Base-by-base conservation (phyloP, 2,888 invertebrate species). In the Pilophorus perplexus region DNA sequence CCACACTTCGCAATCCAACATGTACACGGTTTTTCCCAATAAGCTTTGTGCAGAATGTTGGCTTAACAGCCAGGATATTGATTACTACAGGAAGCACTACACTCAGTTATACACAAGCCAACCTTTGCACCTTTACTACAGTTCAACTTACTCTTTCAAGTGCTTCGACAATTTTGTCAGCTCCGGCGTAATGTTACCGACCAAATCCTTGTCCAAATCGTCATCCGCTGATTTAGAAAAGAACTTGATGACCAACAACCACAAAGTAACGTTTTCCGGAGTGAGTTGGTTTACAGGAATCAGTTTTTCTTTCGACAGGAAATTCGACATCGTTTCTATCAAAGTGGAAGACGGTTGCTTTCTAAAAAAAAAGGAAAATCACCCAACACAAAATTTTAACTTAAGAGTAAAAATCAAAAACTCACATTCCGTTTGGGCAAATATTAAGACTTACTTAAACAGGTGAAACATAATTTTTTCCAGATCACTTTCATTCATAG, bases 121-220 rank as follows among this genome's bases (percentile, higher is more conserved):
- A n/a, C n/a, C n/a, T n/a, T n/a, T n/a, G n/a, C n/a, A n/a, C n/a
- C n/a, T n/a, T n/a, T n/a, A n/a, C n/a, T n/a, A n/a, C n/a, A n/a
- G n/a, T n/a, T n/a, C n/a, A 27, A 6, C 82, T 79, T 77, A 92
- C 83, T 82, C 81, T 72, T 84, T 80, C 10, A 92, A 83, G 75
- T 90, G 92, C 23, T 81, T 79, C 71, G 87, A 88, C 71, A 90
- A 87, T 20, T 82, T 81, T 0, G 87, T 83, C 60, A 90, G 76
- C 73, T 90, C 90, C 0, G 93, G 93, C 48, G 87, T 73, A 59
- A 88, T 46, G 16, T 28, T 23, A 3, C 20, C 16, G 3, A 27
- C n/a, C 37, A 50, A 12, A 12, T 55, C 79, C 48, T 78, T 78
- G 57, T 74, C 76, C 23, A n/a, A 14, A 6, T 79, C 78, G 60